Conservation (phyloP, 2,888 invertebrate species). For the Plebejus anna region DNA sequence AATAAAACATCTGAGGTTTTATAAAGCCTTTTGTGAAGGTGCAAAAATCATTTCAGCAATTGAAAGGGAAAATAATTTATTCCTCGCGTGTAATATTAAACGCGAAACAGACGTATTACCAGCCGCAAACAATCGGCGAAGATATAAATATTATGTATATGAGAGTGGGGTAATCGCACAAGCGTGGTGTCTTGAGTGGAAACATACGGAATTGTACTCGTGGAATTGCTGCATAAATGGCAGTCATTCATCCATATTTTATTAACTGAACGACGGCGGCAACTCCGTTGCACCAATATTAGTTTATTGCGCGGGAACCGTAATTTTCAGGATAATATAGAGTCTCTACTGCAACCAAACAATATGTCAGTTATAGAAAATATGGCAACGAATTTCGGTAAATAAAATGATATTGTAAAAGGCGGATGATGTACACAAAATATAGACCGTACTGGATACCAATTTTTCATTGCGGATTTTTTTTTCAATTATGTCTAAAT, state of each 20-base stretch:
- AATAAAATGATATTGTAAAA: no score
- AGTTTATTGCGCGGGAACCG: no score
- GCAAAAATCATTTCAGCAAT: slow-evolving; percentile 1
- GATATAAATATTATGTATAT: slow-evolving; percentile 30
- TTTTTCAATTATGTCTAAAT: no score
- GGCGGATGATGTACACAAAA: no score
- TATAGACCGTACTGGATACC: no score
- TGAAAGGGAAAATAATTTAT: slow-evolving; percentile 12
- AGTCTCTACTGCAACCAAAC: no score
- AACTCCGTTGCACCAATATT: no score
- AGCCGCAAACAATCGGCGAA: slow-evolving; percentile 15
- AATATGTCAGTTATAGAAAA: no score
- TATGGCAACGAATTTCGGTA: no score
- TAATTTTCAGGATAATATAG: no score
- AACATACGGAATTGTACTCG: slow-evolving; percentile 29
- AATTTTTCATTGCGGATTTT: no score
- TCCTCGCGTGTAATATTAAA: slow-evolving; percentile 11
- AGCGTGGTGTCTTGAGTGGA: slow-evolving; percentile 22
- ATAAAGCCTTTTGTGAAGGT: slow-evolving; percentile 1
- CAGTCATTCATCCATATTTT: background rate
- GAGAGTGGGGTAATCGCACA: slow-evolving; percentile 29
- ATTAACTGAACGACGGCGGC: background rate
- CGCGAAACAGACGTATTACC: slow-evolving; percentile 12
- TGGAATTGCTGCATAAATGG: background rate
- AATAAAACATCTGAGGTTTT: background rate